phyloP scores from a whole-genome alignment of 2,888 invertebrate species.

The Smittia sp. region DNA sequence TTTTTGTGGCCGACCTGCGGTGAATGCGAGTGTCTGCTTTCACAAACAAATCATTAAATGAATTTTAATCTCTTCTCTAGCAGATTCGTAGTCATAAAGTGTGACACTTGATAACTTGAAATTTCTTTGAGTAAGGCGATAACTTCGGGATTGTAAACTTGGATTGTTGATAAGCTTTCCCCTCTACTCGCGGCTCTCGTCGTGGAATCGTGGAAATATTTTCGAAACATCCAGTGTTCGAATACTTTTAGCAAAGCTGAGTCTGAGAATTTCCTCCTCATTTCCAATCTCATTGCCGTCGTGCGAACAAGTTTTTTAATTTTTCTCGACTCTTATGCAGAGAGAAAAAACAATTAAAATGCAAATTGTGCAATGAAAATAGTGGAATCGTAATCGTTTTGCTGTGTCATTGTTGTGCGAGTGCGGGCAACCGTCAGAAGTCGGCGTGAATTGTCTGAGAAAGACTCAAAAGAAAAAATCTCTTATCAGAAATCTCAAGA shows the following conservation, averaged over 20 bases:
- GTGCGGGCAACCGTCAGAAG: not conserved
- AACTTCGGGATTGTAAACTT: too few relatives aligned
- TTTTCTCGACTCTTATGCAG: constrained; percentile 13
- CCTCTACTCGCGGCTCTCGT: not conserved
- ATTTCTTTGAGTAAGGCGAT: too few relatives aligned
- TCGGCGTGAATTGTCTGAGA: not conserved
- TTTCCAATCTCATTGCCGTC: not conserved
- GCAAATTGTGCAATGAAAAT: constrained; percentile 11
- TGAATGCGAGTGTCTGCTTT: too few relatives aligned
- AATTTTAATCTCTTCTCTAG: too few relatives aligned
- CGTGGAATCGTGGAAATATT: not conserved
- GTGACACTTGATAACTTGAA: too few relatives aligned
- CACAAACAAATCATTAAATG: too few relatives aligned
- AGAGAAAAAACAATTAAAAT: constrained; percentile 14
- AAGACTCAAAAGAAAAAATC: not conserved
- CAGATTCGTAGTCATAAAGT: too few relatives aligned
- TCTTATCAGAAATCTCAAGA: constrained; percentile 17
- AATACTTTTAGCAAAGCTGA: not conserved
- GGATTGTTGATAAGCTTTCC: not conserved
- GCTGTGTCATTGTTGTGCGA: constrained; percentile 23
- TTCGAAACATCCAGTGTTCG: not conserved
- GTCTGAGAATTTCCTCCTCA: not conserved
- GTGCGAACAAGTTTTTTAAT: not conserved
- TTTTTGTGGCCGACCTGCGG: too few relatives aligned
- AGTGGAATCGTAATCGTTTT: not conserved